These are phyloP conservation scores for Anolis carolinensis DNA, from an alignment of 2,113 vertebrate species.

Conservation along the genomic window DNA sequence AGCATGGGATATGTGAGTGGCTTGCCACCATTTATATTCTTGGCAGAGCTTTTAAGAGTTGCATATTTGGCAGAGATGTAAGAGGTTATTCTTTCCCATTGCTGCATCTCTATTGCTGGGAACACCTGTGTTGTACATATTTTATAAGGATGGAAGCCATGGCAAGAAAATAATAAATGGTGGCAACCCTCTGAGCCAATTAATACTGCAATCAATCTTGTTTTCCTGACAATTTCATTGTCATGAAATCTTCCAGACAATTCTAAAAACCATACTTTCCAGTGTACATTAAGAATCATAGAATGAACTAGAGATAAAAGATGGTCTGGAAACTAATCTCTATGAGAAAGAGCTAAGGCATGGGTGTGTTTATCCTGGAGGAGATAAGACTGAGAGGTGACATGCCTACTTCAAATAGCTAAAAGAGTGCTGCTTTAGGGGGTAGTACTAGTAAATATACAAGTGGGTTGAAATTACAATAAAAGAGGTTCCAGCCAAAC, in stretches of 20 bases:
- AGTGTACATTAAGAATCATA: too few relatives aligned
- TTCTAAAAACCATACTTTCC: not conserved
- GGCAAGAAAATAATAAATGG: not conserved
- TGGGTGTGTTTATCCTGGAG: too few relatives aligned
- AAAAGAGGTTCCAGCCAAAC: too few relatives aligned
- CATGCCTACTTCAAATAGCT: too few relatives aligned
- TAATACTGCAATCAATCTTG: not conserved
- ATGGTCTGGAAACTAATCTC: too few relatives aligned
- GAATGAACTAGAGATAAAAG: too few relatives aligned
- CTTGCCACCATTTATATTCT: too few relatives aligned
- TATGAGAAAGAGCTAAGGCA: too few relatives aligned
- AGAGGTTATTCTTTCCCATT: not conserved
- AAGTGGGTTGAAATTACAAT: too few relatives aligned
- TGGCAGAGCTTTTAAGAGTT: not conserved
- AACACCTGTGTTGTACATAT: not conserved
- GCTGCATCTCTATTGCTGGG: not conserved
- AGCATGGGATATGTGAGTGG: not conserved
- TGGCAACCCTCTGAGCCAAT: not conserved
- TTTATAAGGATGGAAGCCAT: not conserved
- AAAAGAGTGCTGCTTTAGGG: too few relatives aligned
- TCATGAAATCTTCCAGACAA: not conserved
- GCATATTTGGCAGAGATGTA: slow-evolving; percentile 4
- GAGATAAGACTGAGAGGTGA: too few relatives aligned
- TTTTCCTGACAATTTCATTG: not conserved
- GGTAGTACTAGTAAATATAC: too few relatives aligned